Base-by-base conservation (phyloP, 2,888 invertebrate species). In the Athalia circularis region DNA sequence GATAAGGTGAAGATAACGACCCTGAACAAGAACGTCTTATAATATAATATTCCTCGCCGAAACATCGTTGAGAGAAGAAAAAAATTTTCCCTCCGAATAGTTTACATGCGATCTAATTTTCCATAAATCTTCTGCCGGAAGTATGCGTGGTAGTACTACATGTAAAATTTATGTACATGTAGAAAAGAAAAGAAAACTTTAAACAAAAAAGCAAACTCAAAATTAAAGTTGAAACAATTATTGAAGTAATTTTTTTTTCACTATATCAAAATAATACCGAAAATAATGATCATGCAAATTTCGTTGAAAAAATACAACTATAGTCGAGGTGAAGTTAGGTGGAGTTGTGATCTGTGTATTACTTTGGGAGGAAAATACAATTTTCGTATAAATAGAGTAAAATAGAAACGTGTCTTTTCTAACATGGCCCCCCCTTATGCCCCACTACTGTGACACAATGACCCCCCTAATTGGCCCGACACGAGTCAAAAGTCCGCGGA, bases 381-480 rank as follows among this genome's bases (percentile, higher is more conserved):
- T 52, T 11, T 52, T 52, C 8, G 52, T 11, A 11, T 52, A 11
- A 9, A 52, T 11, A 3, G 7, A 9, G 52, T 52, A 52, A 3
- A 52, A 52, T 9, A 52, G 11, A 9, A 11, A 52, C 8, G 52
- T 52, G 52, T 52, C 52, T 52, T 52, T 52, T 52, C 7, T 52
- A 52, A 11, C 7, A 52, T 52, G 3, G 29, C 29, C 29, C 29
- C 29, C 29, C 29, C 29, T 29, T 29, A 29, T 29, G 29, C 29
- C 29, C 29, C 29, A 29, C 29, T 29, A 29, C 0, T 84, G 80
- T 82, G 82, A 75, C 75, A 88, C 87, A 88, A 89, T 89, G 85
- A 86, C 84, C 80, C 84, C 82, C 84, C 86, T 88, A 89, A 89
- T 89, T 89, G 88, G 85, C 84, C 77, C 81, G 84, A 86, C 83